Conservation (phyloP, 1,140 invertebrate genomes). For the Lethocerus indicus region DNA sequence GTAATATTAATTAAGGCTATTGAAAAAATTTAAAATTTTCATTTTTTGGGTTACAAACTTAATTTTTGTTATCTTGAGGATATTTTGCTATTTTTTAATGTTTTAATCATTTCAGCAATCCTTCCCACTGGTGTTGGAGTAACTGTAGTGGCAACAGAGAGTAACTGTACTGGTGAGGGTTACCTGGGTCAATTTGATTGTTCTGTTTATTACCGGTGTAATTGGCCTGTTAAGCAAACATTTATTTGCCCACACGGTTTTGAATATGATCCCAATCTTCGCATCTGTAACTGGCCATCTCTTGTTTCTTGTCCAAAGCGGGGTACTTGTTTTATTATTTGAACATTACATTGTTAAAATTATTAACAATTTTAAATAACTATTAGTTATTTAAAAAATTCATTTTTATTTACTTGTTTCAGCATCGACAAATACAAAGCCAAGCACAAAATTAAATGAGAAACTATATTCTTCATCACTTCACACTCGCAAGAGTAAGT, state of each 20-base stretch:
- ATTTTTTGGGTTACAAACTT: too few relatives aligned
- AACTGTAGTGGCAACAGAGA: neutral
- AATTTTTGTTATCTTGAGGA: neutral
- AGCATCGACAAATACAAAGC: too few relatives aligned
- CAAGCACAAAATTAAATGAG: too few relatives aligned
- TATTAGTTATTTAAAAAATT: too few relatives aligned
- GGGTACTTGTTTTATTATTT: too few relatives aligned
- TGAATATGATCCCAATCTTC: slow-evolving; percentile 31
- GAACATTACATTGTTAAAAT: too few relatives aligned
- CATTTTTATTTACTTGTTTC: too few relatives aligned
- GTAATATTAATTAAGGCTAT: too few relatives aligned
- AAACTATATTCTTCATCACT: too few relatives aligned
- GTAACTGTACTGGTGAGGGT: slow-evolving; percentile 18
- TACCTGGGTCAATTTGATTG: slow-evolving; percentile 40
- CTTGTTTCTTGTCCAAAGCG: slow-evolving; percentile 24
- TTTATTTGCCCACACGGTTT: slow-evolving; percentile 31
- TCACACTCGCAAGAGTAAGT: too few relatives aligned
- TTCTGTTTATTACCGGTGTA: slow-evolving; percentile 45
- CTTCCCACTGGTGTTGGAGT: slow-evolving; percentile 10
- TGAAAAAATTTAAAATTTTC: too few relatives aligned
- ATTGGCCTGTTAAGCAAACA: slow-evolving; percentile 20
- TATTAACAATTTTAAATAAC: too few relatives aligned
- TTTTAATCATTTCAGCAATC: neutral
- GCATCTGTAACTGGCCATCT: slow-evolving; percentile 23
- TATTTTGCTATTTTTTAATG: neutral